These are phyloP conservation scores for Teleogryllus oceanicus DNA, from an alignment of 2,888 invertebrate species.

Conservation along the genomic window DNA sequence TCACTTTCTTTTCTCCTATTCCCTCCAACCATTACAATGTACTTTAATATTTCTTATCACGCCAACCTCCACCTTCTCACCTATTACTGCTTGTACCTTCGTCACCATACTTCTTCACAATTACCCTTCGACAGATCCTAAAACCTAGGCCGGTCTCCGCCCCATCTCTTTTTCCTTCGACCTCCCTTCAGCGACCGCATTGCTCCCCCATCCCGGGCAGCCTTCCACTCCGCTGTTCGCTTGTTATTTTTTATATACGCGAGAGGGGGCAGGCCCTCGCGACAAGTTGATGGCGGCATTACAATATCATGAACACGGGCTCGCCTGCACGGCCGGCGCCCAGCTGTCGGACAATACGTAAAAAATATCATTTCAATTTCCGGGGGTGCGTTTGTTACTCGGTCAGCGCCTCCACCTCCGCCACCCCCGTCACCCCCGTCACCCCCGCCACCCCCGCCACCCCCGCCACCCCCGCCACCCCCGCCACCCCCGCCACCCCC, in stretches of 20 bases:
- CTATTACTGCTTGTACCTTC: not conserved
- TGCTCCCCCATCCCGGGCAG: not conserved
- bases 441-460: not conserved
- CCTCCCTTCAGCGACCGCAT: not conserved
- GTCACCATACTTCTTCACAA: not conserved
- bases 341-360: constrained; percentile 9
- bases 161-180: not conserved
- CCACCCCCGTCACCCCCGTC: not conserved
- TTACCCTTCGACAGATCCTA: no score
- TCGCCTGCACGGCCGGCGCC: not conserved
- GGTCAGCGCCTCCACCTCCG: not conserved
- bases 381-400: not conserved
- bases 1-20: no score
- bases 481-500: not conserved
- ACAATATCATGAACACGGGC: not conserved
- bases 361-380: constrained; percentile 18
- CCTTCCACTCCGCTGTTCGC: not conserved
- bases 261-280: not conserved
- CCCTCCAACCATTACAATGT: no score
- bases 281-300: constrained; percentile 9
- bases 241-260: constrained; percentile 18
- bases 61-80: not conserved
- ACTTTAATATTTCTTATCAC: no score
- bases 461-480: not conserved
- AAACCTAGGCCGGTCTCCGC: not conserved